Evolutionary conservation across 2,113 vertebrate species (phyloP).

Genomic region (Glareola pratincola): DNA sequence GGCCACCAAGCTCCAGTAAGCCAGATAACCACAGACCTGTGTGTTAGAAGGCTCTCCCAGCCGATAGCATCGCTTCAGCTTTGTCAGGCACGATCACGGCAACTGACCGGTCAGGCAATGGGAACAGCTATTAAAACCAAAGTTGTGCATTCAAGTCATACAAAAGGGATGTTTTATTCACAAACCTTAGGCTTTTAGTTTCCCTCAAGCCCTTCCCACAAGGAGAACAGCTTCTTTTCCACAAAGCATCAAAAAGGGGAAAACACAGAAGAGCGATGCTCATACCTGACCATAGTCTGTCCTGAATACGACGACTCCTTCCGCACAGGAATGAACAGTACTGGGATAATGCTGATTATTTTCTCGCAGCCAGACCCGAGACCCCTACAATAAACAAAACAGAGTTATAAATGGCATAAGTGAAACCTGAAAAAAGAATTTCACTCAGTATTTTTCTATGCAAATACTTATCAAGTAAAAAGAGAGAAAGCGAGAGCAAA

Average conservation of each 20-base stretch:
- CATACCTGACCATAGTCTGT: slow-evolving; percentile 92
- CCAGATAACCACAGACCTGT: background rate
- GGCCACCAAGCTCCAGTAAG: background rate
- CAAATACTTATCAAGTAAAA: background rate
- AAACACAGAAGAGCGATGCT: rapidly evolving
- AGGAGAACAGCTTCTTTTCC: background rate
- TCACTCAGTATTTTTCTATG: background rate
- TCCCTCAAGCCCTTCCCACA: background rate
- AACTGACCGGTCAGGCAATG: background rate
- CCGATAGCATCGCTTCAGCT: background rate
- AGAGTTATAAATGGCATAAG: background rate
- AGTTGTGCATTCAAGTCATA: background rate
- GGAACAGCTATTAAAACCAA: background rate
- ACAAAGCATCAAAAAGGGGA: background rate
- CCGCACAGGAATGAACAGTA: slow-evolving; percentile 89
- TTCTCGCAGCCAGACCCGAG: slow-evolving; percentile 92
- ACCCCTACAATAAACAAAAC: slow-evolving; percentile 78
- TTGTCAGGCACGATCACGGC: background rate
- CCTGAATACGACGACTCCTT: slow-evolving; percentile 86
- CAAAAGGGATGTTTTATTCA: background rate
- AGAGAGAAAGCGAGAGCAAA: background rate
- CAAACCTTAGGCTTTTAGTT: background rate
- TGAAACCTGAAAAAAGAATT: background rate
- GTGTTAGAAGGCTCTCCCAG: background rate
- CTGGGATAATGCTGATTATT: slow-evolving; percentile 90